Conservation (phyloP, 1,140 invertebrate genomes). For the Galleria mellonella region DNA sequence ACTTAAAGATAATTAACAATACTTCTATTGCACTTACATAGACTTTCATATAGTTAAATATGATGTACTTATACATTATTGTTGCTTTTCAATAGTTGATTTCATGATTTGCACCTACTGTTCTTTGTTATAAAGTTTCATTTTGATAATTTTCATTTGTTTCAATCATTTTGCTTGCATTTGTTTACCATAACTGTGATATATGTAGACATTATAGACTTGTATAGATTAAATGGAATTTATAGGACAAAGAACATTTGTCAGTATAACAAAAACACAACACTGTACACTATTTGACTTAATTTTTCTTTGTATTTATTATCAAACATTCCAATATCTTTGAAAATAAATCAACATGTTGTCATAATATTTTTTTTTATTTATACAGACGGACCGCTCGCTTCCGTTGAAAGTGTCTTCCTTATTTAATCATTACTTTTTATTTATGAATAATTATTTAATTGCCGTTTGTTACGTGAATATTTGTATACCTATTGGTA, state of each 20-base stretch:
- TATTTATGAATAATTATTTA: slow-evolving; percentile 5
- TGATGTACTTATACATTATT: no score
- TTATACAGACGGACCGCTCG: slow-evolving; percentile 1
- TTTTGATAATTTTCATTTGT: neutral
- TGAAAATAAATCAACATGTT: neutral
- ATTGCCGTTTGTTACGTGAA: no score
- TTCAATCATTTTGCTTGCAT: slow-evolving; percentile 30
- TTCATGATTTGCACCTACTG: neutral
- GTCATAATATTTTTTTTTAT: neutral
- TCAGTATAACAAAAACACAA: no score
- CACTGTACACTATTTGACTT: no score
- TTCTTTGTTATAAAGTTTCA: neutral
- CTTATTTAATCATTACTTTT: slow-evolving; percentile 10
- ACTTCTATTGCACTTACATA: no score
- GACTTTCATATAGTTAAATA: no score
- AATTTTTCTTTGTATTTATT: no score
- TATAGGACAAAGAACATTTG: no score
- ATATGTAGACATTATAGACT: slow-evolving; percentile 40
- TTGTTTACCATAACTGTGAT: slow-evolving; percentile 64
- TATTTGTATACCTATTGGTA: no score
- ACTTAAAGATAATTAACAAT: no score
- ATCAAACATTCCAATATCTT: neutral
- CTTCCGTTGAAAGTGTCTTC: slow-evolving; percentile 20
- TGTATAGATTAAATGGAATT: slow-evolving; percentile 8
- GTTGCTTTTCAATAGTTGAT: no score